A percentile compares a stretch with the other conserved stretches of the same genome.
phyloP scores from a whole-genome alignment of 2,113 vertebrate genomes.

The Rhineura floridana region DNA sequence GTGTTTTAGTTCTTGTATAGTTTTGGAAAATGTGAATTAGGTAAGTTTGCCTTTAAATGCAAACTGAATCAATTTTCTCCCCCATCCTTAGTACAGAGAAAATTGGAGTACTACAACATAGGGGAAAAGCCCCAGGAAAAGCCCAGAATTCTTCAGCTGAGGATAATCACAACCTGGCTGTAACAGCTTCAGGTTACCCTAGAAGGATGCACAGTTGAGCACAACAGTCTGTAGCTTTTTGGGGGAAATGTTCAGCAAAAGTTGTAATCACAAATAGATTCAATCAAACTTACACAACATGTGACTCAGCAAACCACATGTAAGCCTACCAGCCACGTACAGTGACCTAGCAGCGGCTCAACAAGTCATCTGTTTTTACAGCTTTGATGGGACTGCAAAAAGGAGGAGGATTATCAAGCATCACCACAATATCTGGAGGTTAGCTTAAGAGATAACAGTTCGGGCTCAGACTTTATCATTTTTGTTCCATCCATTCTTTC shows the following conservation, averaged over 20 bases:
- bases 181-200: neutral
- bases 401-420: neutral
- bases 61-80: too few species aligned
- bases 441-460: neutral
- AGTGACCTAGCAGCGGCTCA: neutral
- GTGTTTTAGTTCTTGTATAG: too few species aligned
- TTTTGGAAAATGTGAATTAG: too few species aligned
- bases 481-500: neutral
- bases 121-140: too few species aligned
- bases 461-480: neutral
- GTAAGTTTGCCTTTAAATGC: too few species aligned
- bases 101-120: too few species aligned
- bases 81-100: too few species aligned
- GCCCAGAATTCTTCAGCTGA: neutral
- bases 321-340: too few species aligned
- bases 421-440: neutral
- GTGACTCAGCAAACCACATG: neutral
- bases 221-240: neutral
- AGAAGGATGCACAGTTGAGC: neutral
- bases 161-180: neutral
- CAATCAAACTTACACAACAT: neutral
- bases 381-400: neutral
- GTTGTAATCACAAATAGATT: neutral
- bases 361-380: neutral
- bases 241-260: neutral